Percentiles rank a stretch among this genome's conserved stretches.
These are phyloP conservation scores for Epizoanthus illoricatus DNA, from an alignment of 92 coral and sea anemone genomes.

Conservation along the genomic window DNA sequence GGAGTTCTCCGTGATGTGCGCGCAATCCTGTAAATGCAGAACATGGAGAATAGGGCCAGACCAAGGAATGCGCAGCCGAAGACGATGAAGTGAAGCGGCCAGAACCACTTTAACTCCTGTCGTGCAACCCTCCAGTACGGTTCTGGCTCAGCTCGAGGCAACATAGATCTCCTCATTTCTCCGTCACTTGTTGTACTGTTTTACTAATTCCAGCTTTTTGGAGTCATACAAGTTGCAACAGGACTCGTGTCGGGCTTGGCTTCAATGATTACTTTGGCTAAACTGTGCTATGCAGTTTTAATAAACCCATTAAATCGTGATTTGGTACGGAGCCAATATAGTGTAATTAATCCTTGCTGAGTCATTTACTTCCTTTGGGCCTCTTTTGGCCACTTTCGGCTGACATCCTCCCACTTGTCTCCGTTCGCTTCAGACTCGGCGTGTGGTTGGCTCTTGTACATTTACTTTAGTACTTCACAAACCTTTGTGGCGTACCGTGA, in stretches of 20 bases:
- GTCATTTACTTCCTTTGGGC: no score
- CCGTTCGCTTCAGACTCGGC: no score
- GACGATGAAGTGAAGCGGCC: conserved; percentile 32
- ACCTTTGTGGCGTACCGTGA: no score
- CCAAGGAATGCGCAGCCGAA: conserved; percentile 29
- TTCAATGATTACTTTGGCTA: no score
- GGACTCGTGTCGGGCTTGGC: not conserved
- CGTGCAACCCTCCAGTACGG: conserved; percentile 25
- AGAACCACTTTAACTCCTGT: not conserved
- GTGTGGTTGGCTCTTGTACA: no score
- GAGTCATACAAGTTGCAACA: not conserved
- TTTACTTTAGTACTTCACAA: no score
- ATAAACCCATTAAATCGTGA: no score
- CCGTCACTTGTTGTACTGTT: not conserved
- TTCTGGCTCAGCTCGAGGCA: conserved; percentile 5
- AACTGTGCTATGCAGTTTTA: no score
- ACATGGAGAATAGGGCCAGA: conserved; percentile 17
- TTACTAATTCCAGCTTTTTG: not conserved
- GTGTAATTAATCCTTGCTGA: no score
- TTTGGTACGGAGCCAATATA: no score
- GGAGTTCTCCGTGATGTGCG: conserved; percentile 22
- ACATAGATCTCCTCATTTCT: not conserved
- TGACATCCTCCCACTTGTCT: no score
- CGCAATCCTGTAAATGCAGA: conserved; percentile 11
- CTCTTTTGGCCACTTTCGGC: no score